phyloP scores from a whole-genome alignment of 2,113 vertebrate species.

The Aptenodytes patagonicus region DNA sequence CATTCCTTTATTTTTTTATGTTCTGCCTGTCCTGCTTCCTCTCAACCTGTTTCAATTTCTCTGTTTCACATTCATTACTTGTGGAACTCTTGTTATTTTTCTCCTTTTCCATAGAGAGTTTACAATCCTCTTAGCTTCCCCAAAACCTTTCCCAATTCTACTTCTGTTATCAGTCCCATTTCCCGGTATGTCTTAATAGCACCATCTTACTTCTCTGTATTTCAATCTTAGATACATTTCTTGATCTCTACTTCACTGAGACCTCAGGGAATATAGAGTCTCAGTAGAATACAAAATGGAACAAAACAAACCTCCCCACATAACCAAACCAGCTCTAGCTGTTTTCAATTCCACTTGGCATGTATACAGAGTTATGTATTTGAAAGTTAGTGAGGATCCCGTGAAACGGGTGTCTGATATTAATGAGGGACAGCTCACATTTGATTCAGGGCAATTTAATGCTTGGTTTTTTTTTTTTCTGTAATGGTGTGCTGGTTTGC shows the following conservation, averaged over 20 bases:
- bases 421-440: background rate
- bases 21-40: background rate
- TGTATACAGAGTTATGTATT: background rate
- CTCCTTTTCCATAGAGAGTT: background rate
- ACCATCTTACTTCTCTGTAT: background rate
- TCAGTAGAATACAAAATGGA: background rate
- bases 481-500: background rate
- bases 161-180: background rate
- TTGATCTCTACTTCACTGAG: background rate
- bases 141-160: background rate
- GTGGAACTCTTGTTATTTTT: background rate
- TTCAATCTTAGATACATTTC: background rate
- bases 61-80: background rate
- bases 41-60: background rate
- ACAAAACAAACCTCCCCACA: background rate
- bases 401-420: background rate
- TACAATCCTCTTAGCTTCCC: background rate
- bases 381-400: background rate
- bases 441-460: background rate
- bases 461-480: background rate
- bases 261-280: background rate
- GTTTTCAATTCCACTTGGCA: background rate
- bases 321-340: background rate
- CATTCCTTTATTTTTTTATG: background rate
- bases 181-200: background rate